Percentiles rank a stretch among this genome's conserved stretches.
Evolutionary conservation across 1,140 invertebrate species (phyloP).

Genomic region (Aethina tumida): DNA sequence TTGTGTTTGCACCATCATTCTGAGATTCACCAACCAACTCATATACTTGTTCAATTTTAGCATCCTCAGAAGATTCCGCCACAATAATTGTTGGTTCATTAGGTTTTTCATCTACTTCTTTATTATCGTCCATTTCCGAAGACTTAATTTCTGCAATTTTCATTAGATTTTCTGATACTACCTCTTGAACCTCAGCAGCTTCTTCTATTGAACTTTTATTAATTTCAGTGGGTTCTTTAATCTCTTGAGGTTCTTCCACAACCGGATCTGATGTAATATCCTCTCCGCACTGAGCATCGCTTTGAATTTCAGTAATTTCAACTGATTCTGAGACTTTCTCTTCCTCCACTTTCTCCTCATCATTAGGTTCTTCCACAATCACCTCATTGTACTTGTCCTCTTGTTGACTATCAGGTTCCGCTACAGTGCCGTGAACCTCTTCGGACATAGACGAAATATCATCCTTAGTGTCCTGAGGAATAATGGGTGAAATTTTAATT

Average conservation of each 20-base stretch:
- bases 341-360: too few relatives aligned
- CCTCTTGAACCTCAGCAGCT: not conserved
- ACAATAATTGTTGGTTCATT: not conserved
- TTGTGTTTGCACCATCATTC: not conserved
- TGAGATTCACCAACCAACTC: not conserved
- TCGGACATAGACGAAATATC: too few relatives aligned
- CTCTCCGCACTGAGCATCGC: not conserved
- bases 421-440: too few relatives aligned
- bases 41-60: slow-evolving; percentile 1
- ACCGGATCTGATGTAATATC: not conserved
- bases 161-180: not conserved
- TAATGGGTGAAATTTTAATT: too few relatives aligned
- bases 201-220: not conserved
- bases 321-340: slow-evolving; percentile 1
- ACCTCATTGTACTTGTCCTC: too few relatives aligned
- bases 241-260: slow-evolving; percentile 7
- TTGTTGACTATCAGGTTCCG: too few relatives aligned
- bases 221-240: not conserved
- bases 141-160: not conserved
- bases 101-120: not conserved
- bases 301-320: slow-evolving; percentile 5
- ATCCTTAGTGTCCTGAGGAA: too few relatives aligned
- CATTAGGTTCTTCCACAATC: too few relatives aligned
- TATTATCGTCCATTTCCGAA: not conserved
- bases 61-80: not conserved